Evolutionary conservation across 2,888 invertebrate genomes (phyloP), one percentile per base, ranked within the genome.

Genomic region (Phorcus lineatus): DNA sequence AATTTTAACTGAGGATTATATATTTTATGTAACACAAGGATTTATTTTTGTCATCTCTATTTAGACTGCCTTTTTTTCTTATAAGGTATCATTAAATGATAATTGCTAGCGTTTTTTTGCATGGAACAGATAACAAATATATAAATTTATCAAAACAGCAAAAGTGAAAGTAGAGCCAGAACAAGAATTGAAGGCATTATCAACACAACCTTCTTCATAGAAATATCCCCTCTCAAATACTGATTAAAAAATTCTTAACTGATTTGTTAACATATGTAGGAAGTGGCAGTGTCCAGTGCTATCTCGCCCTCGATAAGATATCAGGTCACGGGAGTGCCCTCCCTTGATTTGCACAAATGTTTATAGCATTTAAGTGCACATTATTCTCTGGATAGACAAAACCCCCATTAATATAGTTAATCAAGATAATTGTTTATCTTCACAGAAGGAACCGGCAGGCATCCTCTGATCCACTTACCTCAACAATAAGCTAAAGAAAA

Each of bases 251-350:
- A 31, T 36, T 19, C 70, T 70, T 70, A 70, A 70, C 70, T 70
- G 70, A 70, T 70, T 70, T 70, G 70, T 70, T 36, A 70, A 70
- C 70, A 70, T 70, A 36, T 70, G 70, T 70, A 70, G 17, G 70
- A 40, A 70, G n/a, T 70, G 70, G n/a, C 70, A 70, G 40, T 40
- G 70, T 70, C 70, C 70, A 70, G 31, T 17, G 40, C 16, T 70
- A 70, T 70, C 70, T 4, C 40, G 4, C 40, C 57, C 70, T 16
- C 31, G 70, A 70, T 70, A 31, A 70, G 70, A 70, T 70, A 70
- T 70, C 36, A 70, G 70, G 70, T 70, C 70, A 70, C 19, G 17
- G 11, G 16, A 70, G 70, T 70, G 28, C 70, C 36, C 70, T 70
- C 70, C 70, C 31, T 36, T 70, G 70, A 19, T n/a, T 31, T 9